These are phyloP conservation scores for Alectoris magna DNA, from an alignment of 2,797 vertebrate genomes.

Conservation along the genomic window DNA sequence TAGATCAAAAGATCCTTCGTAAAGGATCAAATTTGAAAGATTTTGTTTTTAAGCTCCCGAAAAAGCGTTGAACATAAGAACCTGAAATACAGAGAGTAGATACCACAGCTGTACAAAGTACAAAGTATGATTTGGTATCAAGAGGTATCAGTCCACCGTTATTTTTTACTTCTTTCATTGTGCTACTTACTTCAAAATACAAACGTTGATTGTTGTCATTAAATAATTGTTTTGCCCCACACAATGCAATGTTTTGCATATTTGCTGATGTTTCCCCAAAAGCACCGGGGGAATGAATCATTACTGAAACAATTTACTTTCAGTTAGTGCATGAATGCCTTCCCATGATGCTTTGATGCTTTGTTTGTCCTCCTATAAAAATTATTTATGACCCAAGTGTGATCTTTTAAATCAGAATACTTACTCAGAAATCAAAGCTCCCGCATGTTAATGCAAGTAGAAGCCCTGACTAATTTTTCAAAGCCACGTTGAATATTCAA, in stretches of 20 bases:
- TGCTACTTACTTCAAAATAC: constrained; percentile 61
- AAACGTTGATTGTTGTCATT: constrained; percentile 52
- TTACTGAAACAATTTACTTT: constrained; percentile 88
- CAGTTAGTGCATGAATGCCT: constrained; percentile 85
- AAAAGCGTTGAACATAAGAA: constrained; percentile 6
- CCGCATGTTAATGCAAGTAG: constrained; percentile 84
- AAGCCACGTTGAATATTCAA: constrained; percentile 97
- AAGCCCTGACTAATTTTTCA: constrained; percentile 91
- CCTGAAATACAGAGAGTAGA: not conserved
- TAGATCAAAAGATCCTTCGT: not conserved
- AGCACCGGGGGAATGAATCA: constrained; percentile 83
- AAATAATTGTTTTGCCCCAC: constrained; percentile 71
- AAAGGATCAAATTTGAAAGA: not conserved
- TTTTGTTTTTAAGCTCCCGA: not conserved
- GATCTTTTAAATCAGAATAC: constrained; percentile 89
- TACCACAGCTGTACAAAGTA: not conserved
- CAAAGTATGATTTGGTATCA: not conserved
- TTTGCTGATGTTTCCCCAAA: constrained; percentile 82
- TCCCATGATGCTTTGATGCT: constrained; percentile 85
- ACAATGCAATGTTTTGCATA: constrained; percentile 77
- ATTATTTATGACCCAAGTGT: constrained; percentile 86
- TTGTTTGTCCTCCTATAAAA: constrained; percentile 89
- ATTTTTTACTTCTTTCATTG: constrained; percentile 7
- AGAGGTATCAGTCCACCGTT: not conserved
- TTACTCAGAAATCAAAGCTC: constrained; percentile 90